Evolutionary conservation across 2,797 vertebrate genomes (phyloP).

Genomic region (Ctenosaura bakeri): DNA sequence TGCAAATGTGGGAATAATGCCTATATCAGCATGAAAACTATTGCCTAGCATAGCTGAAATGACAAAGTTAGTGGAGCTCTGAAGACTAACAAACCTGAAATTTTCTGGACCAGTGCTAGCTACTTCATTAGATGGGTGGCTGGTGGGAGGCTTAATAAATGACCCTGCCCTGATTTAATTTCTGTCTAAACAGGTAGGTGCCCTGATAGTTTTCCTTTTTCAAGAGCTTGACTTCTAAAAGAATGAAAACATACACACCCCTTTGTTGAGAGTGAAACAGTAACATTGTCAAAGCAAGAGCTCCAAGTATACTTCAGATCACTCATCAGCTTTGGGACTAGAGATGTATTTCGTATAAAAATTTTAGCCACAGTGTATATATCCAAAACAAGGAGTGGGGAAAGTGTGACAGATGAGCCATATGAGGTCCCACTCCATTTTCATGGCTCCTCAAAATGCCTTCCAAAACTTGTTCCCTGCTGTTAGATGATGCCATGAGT

Average conservation of each 20-base stretch:
- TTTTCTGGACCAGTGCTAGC: background rate
- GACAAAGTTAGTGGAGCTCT: background rate
- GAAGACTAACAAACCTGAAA: background rate
- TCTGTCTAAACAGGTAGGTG: background rate
- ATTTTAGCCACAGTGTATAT: too few species aligned
- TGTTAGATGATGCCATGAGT: too few species aligned
- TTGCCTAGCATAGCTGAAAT: background rate
- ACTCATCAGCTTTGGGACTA: background rate
- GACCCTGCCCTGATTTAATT: background rate
- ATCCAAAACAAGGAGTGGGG: too few species aligned
- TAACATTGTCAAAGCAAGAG: background rate
- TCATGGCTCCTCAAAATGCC: too few species aligned
- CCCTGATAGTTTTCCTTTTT: background rate
- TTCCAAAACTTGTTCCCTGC: too few species aligned
- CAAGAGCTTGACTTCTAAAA: background rate
- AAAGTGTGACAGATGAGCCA: too few species aligned
- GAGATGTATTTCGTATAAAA: background rate
- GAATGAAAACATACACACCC: background rate
- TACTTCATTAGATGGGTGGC: background rate
- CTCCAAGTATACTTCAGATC: background rate
- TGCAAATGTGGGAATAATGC: conserved; percentile 23
- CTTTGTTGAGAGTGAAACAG: background rate
- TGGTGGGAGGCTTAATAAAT: background rate
- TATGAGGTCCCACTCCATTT: too few species aligned
- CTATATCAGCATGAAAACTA: conserved; percentile 19